Percentiles rank a stretch among this genome's conserved stretches.
Conservation (phyloP, 2,113 vertebrate genomes). For the Perognathus longimembris region DNA sequence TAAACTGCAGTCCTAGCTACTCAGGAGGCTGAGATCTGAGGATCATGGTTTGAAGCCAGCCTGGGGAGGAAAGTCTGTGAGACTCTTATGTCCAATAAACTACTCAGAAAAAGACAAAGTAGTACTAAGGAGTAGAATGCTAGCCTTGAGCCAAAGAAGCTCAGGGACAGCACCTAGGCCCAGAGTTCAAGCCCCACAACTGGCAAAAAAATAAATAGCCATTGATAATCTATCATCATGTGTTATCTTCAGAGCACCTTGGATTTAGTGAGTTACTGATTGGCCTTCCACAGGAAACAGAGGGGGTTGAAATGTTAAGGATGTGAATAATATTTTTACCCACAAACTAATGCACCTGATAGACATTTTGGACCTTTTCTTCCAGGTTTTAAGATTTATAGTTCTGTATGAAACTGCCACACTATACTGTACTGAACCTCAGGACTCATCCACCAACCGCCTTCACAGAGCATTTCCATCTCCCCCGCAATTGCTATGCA, state of each 20-base stretch:
- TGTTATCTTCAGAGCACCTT: neutral
- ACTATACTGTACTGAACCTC: neutral
- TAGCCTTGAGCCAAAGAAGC: too few relatives aligned
- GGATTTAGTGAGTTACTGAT: neutral
- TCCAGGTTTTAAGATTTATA: conserved; percentile 21
- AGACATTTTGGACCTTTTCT: neutral
- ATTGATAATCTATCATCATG: neutral
- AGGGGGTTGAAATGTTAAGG: neutral
- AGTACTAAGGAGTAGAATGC: too few relatives aligned
- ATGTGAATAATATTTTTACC: conserved; percentile 44
- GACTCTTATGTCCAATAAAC: too few relatives aligned
- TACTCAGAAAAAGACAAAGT: too few relatives aligned
- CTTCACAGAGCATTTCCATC: neutral
- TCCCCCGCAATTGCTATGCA: neutral
- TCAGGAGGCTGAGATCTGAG: too few relatives aligned
- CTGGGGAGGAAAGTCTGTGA: too few relatives aligned
- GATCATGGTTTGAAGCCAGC: too few relatives aligned
- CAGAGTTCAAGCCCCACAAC: too few relatives aligned
- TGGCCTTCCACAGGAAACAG: neutral
- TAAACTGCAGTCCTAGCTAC: too few relatives aligned
- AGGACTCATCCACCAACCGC: neutral
- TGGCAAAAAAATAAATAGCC: neutral
- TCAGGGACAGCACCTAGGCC: too few relatives aligned
- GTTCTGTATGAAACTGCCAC: conserved; percentile 4
- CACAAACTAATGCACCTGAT: conserved; percentile 26